A percentile compares a stretch with the other conserved stretches of the same genome.
Conservation (phyloP, 2,113 vertebrate genomes). For the Arizona elegans region DNA sequence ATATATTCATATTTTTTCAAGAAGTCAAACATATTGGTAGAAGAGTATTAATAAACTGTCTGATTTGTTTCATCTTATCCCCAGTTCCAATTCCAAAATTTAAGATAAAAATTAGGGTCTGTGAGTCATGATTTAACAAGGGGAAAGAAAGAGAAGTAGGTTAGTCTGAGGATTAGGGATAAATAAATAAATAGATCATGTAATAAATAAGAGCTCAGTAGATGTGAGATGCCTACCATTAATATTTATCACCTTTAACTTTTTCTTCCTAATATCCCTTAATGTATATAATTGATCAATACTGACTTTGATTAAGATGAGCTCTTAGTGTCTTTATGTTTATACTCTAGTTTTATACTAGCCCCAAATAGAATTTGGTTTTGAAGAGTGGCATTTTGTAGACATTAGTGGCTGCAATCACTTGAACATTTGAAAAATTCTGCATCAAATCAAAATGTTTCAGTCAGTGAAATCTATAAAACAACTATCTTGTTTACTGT, state of each 20-base stretch:
- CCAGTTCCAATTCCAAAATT: background rate
- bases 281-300: background rate
- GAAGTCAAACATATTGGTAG: background rate
- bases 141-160: background rate
- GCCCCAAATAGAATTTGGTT: background rate
- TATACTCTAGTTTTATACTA: background rate
- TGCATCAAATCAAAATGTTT: background rate
- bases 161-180: background rate
- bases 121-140: background rate
- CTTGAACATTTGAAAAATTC: background rate
- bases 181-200: background rate
- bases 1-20: background rate
- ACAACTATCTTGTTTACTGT: background rate
- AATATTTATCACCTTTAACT: background rate
- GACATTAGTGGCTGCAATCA: background rate
- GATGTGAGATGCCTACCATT: background rate
- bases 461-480: background rate
- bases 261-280: background rate
- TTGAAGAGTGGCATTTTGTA: background rate
- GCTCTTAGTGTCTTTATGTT: background rate
- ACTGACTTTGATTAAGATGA: background rate
- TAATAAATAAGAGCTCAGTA: background rate
- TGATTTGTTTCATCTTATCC: background rate
- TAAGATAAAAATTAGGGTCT: background rate
- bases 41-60: background rate